Conservation (phyloP, 2,888 invertebrate genomes). For the Meganola albula region DNA sequence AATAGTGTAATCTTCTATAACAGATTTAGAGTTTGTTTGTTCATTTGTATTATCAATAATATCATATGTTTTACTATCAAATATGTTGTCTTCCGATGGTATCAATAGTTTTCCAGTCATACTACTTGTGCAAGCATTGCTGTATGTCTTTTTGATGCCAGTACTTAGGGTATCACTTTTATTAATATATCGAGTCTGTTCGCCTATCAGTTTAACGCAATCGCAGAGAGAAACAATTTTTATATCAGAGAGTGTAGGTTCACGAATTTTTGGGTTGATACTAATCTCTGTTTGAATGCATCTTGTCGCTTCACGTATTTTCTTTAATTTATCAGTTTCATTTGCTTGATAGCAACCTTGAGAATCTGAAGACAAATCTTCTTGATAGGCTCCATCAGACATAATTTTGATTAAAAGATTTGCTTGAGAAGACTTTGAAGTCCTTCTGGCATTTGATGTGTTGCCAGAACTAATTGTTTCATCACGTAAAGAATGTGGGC, state of each 20-base stretch:
- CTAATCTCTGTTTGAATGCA: slow-evolving; percentile 66
- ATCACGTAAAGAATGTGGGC: not conserved
- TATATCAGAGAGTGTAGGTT: slow-evolving; percentile 58
- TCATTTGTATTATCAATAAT: not conserved
- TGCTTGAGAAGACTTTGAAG: slow-evolving; percentile 58
- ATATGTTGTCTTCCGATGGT: slow-evolving; percentile 6
- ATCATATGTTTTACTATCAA: slow-evolving; percentile 2
- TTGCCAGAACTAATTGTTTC: slow-evolving; percentile 21
- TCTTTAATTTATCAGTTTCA: no score
- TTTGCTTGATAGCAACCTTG: slow-evolving; percentile 11
- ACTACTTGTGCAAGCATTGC: slow-evolving; percentile 19
- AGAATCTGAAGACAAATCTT: slow-evolving; percentile 21
- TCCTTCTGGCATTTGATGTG: slow-evolving; percentile 23
- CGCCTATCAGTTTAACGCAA: slow-evolving; percentile 43
- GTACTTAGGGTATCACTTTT: slow-evolving; percentile 22
- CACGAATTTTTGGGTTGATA: slow-evolving; percentile 59
- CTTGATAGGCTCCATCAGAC: slow-evolving; percentile 24
- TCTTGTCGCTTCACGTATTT: slow-evolving; percentile 49
- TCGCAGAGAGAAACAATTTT: slow-evolving; percentile 44
- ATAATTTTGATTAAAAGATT: slow-evolving; percentile 41
- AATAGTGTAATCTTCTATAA: slow-evolving; percentile 39
- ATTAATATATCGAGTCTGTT: slow-evolving; percentile 36
- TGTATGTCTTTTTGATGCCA: slow-evolving; percentile 15
- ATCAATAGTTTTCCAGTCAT: slow-evolving; percentile 15
- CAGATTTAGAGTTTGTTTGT: not conserved